Percentiles rank a stretch among this genome's conserved stretches.
phyloP scores from a whole-genome alignment of 2,113 vertebrate genomes.

The Menidia beryllina region DNA sequence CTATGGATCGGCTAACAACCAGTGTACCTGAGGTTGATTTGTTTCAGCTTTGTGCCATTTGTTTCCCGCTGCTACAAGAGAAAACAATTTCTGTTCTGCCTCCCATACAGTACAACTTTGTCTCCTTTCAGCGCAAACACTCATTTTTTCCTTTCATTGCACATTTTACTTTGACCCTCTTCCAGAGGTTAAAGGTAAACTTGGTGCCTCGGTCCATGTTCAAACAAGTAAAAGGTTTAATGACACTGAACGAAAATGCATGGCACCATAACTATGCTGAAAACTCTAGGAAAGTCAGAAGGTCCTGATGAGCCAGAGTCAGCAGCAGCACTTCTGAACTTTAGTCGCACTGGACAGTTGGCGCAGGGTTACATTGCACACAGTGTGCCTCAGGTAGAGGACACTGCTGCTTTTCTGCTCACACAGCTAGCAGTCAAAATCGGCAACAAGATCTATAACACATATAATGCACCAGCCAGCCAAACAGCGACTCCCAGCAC shows the following conservation, averaged over 20 bases:
- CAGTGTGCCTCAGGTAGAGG: conserved; percentile 1
- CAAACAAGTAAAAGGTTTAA: conserved; percentile 22
- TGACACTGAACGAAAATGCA: conserved; percentile 19
- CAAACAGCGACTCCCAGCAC: conserved; percentile 14
- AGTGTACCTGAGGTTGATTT: conserved; percentile 79
- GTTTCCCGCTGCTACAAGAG: conserved; percentile 66
- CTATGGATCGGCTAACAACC: conserved; percentile 76
- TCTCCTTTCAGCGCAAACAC: conserved; percentile 12
- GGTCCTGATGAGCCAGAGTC: conserved; percentile 22
- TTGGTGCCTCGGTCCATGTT: conserved; percentile 12
- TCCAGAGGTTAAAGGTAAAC: conserved; percentile 10
- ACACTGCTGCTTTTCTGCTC: conserved; percentile 8
- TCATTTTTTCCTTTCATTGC: conserved; percentile 34
- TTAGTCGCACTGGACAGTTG: conserved; percentile 16
- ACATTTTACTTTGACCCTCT: conserved; percentile 18
- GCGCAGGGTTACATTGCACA: conserved; percentile 12
- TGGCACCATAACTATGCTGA: neutral
- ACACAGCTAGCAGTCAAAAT: conserved; percentile 11
- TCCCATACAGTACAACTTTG: neutral
- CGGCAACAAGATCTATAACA: conserved; percentile 14
- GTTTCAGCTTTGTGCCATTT: conserved; percentile 81
- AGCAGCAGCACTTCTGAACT: conserved; percentile 17
- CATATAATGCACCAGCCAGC: conserved; percentile 7
- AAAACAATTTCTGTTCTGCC: conserved; percentile 51
- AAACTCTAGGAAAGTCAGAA: conserved; percentile 13